Evolutionary conservation across 2,888 invertebrate species (phyloP).

Genomic region (Pherbina coryleti): DNA sequence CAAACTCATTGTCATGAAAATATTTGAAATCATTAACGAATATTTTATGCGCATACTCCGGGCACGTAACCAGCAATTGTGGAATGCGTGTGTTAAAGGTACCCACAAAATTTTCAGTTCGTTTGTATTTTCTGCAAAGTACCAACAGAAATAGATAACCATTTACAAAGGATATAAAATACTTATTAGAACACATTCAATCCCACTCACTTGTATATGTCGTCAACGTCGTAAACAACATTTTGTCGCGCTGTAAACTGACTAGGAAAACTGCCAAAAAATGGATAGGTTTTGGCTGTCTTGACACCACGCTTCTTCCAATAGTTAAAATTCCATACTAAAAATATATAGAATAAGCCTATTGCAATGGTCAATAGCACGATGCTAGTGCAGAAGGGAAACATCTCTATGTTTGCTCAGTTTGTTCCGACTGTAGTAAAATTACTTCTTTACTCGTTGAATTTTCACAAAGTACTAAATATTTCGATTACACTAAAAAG

Average conservation of each 20-base stretch:
- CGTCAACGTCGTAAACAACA: conserved; percentile 63
- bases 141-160: not conserved
- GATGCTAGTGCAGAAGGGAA: not conserved
- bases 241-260: conserved; percentile 57
- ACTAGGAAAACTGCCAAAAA: conserved; percentile 65
- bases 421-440: not conserved
- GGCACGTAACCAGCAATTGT: conserved; percentile 64
- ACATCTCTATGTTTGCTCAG: not conserved
- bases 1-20: conserved; percentile 64
- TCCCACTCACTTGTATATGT: conserved; percentile 65
- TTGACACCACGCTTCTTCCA: conserved; percentile 67
- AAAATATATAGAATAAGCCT: conserved; percentile 52
- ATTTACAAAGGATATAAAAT: not conserved
- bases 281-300: conserved; percentile 62
- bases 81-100: conserved; percentile 64
- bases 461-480: not conserved
- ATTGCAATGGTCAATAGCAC: not conserved
- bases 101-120: conserved; percentile 65
- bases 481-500: not conserved
- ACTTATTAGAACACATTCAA: not conserved
- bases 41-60: conserved; percentile 64
- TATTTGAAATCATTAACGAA: conserved; percentile 68
- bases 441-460: not conserved
- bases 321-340: conserved; percentile 63
- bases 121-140: conserved; percentile 52